Evolutionary conservation across 2,797 vertebrate species (phyloP).

Genomic region (Xenops minutus): DNA sequence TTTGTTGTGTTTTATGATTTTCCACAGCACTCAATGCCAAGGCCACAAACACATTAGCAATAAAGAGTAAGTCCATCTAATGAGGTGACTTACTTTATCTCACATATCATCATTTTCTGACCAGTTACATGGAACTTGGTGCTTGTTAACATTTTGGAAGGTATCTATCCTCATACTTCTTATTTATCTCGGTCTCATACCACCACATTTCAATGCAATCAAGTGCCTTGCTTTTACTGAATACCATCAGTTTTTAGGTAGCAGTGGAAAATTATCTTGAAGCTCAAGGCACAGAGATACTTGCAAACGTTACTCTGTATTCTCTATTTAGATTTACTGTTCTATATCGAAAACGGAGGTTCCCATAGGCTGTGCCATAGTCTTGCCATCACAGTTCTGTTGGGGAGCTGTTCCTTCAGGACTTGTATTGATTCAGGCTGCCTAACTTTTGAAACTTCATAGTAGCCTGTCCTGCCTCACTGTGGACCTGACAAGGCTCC

Average conservation of each 20-base stretch:
- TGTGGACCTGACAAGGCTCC: accelerated
- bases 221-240: background rate
- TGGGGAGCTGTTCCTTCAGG: too few relatives aligned
- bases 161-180: background rate
- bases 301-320: background rate
- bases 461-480: background rate
- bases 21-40: conserved; percentile 43
- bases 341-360: background rate
- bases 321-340: background rate
- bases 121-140: background rate
- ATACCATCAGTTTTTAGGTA: background rate
- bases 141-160: background rate
- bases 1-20: conserved; percentile 74
- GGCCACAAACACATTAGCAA: conserved; percentile 50
- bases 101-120: background rate
- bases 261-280: background rate
- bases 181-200: background rate
- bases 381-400: background rate
- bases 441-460: too few relatives aligned
- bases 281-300: background rate
- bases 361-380: background rate
- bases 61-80: conserved; percentile 59
- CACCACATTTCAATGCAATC: background rate
- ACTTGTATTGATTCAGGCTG: background rate
- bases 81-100: conserved; percentile 51